Percentiles rank a stretch among this genome's conserved stretches.
Evolutionary conservation across 2,797 vertebrate genomes (phyloP).

Genomic region (Cygnus olor): DNA sequence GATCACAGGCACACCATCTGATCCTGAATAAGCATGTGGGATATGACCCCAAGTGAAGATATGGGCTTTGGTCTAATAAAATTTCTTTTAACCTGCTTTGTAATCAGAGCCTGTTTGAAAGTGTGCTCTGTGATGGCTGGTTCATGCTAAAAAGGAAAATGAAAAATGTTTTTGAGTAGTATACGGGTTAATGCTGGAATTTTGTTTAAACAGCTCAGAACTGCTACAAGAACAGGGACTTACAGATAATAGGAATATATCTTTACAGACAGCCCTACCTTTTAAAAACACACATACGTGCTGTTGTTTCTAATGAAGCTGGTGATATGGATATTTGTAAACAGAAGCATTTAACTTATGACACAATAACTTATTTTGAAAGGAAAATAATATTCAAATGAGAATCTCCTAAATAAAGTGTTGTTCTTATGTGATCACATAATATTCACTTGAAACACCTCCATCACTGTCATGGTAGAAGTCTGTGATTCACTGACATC

Average conservation of each 20-base stretch:
- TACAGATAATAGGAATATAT: not conserved
- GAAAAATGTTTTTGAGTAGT: not conserved
- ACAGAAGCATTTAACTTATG: not conserved
- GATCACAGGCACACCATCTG: slow-evolving; percentile 55
- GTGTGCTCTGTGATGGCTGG: not conserved
- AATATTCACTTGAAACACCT: not conserved
- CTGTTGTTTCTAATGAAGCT: not conserved
- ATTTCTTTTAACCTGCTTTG: slow-evolving; percentile 47
- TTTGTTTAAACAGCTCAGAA: not conserved
- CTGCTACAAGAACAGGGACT: not conserved
- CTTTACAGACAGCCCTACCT: not conserved
- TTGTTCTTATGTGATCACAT: not conserved
- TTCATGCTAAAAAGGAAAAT: slow-evolving; percentile 36
- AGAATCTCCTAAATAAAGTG: not conserved
- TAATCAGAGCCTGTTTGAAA: slow-evolving; percentile 56
- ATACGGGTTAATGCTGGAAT: not conserved
- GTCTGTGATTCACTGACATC: not conserved
- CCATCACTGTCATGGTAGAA: not conserved
- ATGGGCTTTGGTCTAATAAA: slow-evolving; percentile 10
- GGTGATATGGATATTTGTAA: not conserved
- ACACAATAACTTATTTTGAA: not conserved
- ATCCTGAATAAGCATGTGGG: slow-evolving; percentile 30
- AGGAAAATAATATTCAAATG: too few species aligned
- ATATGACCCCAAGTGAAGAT: slow-evolving; percentile 41
- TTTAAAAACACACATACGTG: not conserved